Evolutionary conservation across 2,888 invertebrate species (phyloP), one percentile per base, ranked within the genome.

Genomic region (Pristionchus entomophagus): DNA sequence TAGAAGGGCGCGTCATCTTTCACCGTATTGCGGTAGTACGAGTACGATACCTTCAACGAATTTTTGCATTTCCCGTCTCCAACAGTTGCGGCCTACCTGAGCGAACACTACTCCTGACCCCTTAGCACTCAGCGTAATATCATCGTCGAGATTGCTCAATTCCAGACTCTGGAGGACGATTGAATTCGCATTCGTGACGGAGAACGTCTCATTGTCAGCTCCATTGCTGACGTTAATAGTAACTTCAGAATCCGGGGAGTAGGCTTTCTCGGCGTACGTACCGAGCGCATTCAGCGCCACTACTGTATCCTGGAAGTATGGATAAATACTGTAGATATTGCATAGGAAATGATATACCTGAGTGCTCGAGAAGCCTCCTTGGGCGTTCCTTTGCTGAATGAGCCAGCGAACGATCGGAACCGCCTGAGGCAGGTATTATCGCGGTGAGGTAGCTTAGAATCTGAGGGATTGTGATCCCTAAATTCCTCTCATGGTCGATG

Each of bases 401-500:
- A 96, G 94, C 96, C 96, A 96, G 85, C 95, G 95, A 91, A 96
- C 95, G 51, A 96, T 94, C 0, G 96, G 96, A 41, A 96, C 86
- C 17, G 90, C 91, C 88, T 88, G 62, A n/a, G n/a, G n/a, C n/a
- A n/a, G n/a, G n/a, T n/a, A n/a, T n/a, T n/a, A n/a, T n/a, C n/a
- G n/a, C n/a, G n/a, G n/a, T n/a, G n/a, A n/a, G n/a, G n/a, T n/a
- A n/a, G n/a, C n/a, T n/a, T n/a, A n/a, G n/a, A n/a, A n/a, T n/a
- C n/a, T n/a, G n/a, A n/a, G n/a, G n/a, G n/a, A n/a, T n/a, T n/a
- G n/a, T n/a, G n/a, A n/a, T n/a, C n/a, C n/a, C n/a, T n/a, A n/a
- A n/a, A n/a, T n/a, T n/a, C n/a, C n/a, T n/a, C n/a, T n/a, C n/a
- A n/a, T n/a, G n/a, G n/a, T n/a, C n/a, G n/a, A n/a, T n/a, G n/a